A percentile compares a stretch with the other conserved stretches of the same genome.
Conservation (phyloP, 2,113 vertebrate genomes). For the Oryctolagus cuniculus region DNA sequence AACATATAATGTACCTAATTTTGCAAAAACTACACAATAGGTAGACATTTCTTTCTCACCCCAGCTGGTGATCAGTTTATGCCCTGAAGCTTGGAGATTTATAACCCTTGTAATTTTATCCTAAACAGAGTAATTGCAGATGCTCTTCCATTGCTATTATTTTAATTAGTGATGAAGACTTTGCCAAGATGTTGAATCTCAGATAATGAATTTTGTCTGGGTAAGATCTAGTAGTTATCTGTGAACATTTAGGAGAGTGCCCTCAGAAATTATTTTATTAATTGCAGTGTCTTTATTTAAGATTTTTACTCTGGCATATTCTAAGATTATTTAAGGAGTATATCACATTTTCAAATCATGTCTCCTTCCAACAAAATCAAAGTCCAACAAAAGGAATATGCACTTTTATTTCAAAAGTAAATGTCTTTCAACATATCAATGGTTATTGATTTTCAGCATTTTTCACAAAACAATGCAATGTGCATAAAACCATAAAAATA, state of each 20-base stretch:
- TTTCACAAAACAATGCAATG: conserved; percentile 46
- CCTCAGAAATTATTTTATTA: conserved; percentile 51
- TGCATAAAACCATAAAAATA: not conserved
- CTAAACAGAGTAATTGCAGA: conserved; percentile 80
- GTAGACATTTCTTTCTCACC: conserved; percentile 81
- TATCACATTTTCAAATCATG: not conserved
- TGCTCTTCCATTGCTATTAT: conserved; percentile 79
- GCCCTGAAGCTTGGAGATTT: conserved; percentile 84
- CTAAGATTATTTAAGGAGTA: conserved; percentile 51
- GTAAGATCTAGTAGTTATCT: conserved; percentile 54
- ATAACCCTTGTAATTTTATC: conserved; percentile 85
- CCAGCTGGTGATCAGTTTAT: conserved; percentile 82
- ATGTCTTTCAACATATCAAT: not conserved
- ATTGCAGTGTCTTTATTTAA: conserved; percentile 1
- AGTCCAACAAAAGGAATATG: conserved; percentile 17
- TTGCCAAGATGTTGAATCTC: conserved; percentile 74
- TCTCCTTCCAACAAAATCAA: conserved; percentile 48
- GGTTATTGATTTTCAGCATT: conserved; percentile 38
- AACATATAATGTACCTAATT: conserved; percentile 81
- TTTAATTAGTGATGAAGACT: conserved; percentile 83
- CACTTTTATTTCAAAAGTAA: not conserved
- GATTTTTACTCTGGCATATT: conserved; percentile 4
- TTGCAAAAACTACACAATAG: conserved; percentile 81
- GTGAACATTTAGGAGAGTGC: conserved; percentile 20
- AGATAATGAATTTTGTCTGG: conserved; percentile 72